phyloP scores from a whole-genome alignment of 2,888 invertebrate species.

The Oscheius onirici region DNA sequence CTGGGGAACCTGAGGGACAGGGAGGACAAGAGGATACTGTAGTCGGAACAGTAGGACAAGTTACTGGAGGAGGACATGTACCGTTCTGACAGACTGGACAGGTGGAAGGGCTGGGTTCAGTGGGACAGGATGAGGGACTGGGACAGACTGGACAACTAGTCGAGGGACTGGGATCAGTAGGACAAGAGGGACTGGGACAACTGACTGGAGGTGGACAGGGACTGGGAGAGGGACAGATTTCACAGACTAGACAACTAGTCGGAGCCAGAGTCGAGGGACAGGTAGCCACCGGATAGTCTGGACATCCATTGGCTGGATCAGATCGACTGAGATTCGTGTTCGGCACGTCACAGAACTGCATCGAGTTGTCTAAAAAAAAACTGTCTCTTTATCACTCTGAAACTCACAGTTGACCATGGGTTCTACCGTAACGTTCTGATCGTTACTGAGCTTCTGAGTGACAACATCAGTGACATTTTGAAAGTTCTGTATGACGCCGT shows the following conservation, averaged over 20 bases:
- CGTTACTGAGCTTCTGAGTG: background rate
- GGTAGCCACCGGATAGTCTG: background rate
- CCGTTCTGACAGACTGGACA: background rate
- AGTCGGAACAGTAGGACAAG: background rate
- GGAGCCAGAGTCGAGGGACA: background rate
- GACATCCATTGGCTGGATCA: too few relatives aligned
- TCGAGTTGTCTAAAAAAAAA: constrained; percentile 10
- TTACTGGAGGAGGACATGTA: background rate
- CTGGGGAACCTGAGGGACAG: background rate
- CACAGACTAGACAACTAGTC: background rate
- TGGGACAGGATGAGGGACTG: background rate
- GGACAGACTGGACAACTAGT: background rate
- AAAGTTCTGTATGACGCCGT: background rate
- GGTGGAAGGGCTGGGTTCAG: background rate
- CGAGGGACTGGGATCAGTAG: background rate
- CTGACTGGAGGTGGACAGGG: background rate
- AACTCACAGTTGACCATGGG: background rate
- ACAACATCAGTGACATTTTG: background rate
- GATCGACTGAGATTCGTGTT: constrained; percentile 2
- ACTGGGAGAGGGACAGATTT: background rate
- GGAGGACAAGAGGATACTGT: constrained; percentile 1
- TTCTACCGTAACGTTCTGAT: background rate
- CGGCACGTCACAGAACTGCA: background rate
- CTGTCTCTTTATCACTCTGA: background rate
- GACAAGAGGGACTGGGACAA: background rate